Evolutionary conservation across 2,113 vertebrate genomes (phyloP).

Genomic region (Scolopax mira): DNA sequence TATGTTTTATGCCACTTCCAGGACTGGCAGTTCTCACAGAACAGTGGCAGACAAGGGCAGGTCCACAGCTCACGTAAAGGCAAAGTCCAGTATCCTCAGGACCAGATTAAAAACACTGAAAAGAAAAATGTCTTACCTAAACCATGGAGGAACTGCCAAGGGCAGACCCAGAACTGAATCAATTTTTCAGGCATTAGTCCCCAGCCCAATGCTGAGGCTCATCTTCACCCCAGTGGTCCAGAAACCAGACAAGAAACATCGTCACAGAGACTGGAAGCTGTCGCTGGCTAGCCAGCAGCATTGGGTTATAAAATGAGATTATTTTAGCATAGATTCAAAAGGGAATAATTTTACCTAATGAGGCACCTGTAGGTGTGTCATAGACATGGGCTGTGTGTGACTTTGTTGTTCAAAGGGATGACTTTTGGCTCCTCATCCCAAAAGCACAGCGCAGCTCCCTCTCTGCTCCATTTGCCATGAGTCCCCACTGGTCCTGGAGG

Average conservation of each 20-base stretch:
- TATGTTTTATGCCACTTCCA: neutral
- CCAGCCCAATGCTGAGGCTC: neutral
- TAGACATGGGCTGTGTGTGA: neutral
- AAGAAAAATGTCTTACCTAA: neutral
- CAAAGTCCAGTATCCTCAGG: neutral
- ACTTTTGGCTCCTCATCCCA: neutral
- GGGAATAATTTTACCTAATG: neutral
- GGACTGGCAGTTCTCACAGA: neutral
- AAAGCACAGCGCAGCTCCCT: neutral
- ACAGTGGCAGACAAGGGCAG: accelerated
- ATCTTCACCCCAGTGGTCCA: neutral
- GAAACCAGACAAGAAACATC: neutral
- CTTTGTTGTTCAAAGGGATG: neutral
- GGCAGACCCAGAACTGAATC: neutral
- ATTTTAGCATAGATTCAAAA: neutral
- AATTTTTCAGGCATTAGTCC: neutral
- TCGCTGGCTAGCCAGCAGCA: neutral
- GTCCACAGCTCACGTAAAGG: neutral
- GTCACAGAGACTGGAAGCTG: accelerated
- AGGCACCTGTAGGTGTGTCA: neutral
- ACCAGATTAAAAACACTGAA: neutral
- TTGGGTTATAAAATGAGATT: neutral
- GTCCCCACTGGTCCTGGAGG: neutral
- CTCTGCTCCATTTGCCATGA: accelerated
- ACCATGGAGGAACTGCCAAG: neutral